phyloP scores from a whole-genome alignment of 2,797 vertebrate genomes.

The Cynopterus sphinx region DNA sequence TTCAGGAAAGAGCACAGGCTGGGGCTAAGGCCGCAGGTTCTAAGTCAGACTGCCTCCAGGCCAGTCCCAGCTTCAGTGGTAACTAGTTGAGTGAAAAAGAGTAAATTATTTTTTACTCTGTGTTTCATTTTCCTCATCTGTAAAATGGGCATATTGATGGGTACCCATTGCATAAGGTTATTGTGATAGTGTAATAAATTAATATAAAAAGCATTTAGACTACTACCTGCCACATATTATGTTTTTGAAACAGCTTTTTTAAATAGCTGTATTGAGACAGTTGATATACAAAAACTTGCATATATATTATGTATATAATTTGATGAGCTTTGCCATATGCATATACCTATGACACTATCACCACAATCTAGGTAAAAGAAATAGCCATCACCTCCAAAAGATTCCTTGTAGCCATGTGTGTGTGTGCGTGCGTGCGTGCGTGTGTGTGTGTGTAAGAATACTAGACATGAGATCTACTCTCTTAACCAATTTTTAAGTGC shows the following conservation, averaged over 20 bases:
- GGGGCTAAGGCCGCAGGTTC: neutral
- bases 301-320: neutral
- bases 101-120: neutral
- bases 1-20: neutral
- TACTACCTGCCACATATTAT: neutral
- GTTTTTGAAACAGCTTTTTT: neutral
- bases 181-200: neutral
- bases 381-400: neutral
- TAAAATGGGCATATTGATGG: neutral
- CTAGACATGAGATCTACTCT: neutral
- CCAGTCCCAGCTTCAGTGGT: neutral
- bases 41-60: neutral
- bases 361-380: neutral
- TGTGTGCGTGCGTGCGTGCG: neutral
- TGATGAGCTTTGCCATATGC: neutral
- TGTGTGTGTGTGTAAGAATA: neutral
- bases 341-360: neutral
- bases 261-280: neutral
- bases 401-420: neutral
- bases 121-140: neutral
- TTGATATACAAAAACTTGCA: neutral
- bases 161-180: neutral
- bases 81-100: neutral
- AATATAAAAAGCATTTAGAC: neutral
- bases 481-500: neutral